A percentile compares a stretch with the other conserved stretches of the same genome.
These are phyloP conservation scores for Cartodere bifasciata DNA, from an alignment of 2,888 invertebrate species.

Conservation along the genomic window DNA sequence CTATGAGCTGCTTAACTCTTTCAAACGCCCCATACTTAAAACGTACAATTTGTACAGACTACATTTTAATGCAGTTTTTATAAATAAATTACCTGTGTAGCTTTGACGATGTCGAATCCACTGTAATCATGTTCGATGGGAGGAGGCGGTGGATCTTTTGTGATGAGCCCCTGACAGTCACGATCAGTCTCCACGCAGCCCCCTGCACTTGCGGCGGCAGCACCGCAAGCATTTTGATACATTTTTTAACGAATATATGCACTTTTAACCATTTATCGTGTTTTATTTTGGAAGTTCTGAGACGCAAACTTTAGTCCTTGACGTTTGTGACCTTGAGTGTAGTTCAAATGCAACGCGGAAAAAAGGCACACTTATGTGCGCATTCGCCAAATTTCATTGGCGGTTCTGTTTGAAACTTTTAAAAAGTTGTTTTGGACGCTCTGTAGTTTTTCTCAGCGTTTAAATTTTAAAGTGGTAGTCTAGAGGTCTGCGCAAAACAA, in stretches of 20 bases:
- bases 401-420: no score
- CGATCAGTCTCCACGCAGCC: constrained; percentile 50
- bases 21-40: constrained; percentile 74
- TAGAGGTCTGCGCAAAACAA: no score
- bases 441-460: no score
- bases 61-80: not conserved
- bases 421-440: no score
- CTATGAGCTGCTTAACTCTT: constrained; percentile 73
- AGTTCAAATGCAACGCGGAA: no score
- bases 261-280: no score
- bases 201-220: constrained; percentile 49
- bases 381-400: no score
- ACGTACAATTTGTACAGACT: constrained; percentile 1
- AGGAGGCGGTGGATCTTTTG: constrained; percentile 48
- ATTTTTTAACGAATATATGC: constrained; percentile 33
- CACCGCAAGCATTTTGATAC: constrained; percentile 63
- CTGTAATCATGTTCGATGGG: constrained; percentile 61
- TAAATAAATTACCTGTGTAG: constrained; percentile 58
- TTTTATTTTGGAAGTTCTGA: no score
- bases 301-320: no score
- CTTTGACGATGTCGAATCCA: constrained; percentile 85
- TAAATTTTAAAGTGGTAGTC: no score
- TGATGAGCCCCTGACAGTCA: constrained; percentile 47
- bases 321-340: no score
- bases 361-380: no score